Evolutionary conservation across 64 coral and sea anemone genomes (phyloP), one percentile per base, ranked within the genome.

Genomic region (Stylophora pistillata): DNA sequence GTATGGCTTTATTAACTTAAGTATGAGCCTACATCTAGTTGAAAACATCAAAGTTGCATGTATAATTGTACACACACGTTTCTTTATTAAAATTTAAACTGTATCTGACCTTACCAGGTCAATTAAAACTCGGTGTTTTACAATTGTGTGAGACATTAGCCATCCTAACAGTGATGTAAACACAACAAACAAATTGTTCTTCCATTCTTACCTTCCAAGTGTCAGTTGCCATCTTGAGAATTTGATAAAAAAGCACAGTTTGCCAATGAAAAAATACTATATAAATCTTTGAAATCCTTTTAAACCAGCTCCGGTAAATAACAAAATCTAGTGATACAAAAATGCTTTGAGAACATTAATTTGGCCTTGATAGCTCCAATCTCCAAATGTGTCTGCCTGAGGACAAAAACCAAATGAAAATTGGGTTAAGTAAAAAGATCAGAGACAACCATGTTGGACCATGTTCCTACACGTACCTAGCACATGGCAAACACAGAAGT

Each of bases 161-260:
- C 7, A 47, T 47, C 37, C 7, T 3, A 47, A 47, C 37, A 47
- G 37, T 47, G 37, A 47, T 47, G 37, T 47, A 47, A 47, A 47
- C 37, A 47, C 37, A 47, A 41, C 37, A 41, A 47, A 3, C 37
- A 47, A 47, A 47, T 4, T 7, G 7, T 47, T 7, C 37, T 47
- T 47, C 7, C 37, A 78, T 26, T 78, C 91, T 88, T 63, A 93
- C 91, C 91, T 66, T 88, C 91, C 91, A 93, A 86, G 87, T 93
- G 16, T 88, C 91, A 56, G 91, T 93, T 88, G 91, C 74, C 91
- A 93, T 93, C 68, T 88, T 88, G 59, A 74, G 72, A 78, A 93
- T 82, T 93, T 29, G 59, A 64, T 59, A 58, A 87, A 61, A 68
- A 68, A 10, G n/a, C 64, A 73, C 55, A 37, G 71, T 57, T 64